Conservation (phyloP, 1,140 invertebrate genomes). For the Doryteuthis pealeii region DNA sequence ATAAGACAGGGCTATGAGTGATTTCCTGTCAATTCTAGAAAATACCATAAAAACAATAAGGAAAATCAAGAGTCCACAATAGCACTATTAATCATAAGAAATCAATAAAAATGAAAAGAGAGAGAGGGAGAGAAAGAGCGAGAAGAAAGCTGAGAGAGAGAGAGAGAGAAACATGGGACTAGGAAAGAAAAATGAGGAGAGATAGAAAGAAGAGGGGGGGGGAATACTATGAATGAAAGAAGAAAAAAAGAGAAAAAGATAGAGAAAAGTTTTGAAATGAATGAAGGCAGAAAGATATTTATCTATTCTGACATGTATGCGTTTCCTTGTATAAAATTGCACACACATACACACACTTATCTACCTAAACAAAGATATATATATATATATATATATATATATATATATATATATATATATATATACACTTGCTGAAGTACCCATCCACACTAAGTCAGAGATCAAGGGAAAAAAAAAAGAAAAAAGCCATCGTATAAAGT, state of each 20-base stretch:
- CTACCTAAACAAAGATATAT: conserved; percentile 14
- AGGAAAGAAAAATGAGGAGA: not conserved
- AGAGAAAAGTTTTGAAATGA: not conserved
- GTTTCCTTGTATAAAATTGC: no score
- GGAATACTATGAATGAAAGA: conserved; percentile 9
- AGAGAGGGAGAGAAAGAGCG: conserved; percentile 18
- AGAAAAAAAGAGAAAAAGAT: conserved; percentile 21
- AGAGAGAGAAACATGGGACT: conserved; percentile 12
- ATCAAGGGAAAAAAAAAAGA: no score
- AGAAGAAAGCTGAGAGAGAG: conserved; percentile 15
- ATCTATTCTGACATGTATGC: no score
- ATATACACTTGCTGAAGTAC: no score
- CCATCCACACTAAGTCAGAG: no score
- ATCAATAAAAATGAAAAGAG: no score
- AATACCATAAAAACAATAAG: no score
- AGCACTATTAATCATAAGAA: no score
- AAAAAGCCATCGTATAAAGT: no score
- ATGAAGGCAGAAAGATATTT: conserved; percentile 9
- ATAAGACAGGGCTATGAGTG: no score
- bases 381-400: conserved; percentile 1
- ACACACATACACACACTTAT: conserved; percentile 14
- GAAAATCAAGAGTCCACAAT: no score
- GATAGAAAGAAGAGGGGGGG: conserved; percentile 9
- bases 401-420: conserved; percentile 2
- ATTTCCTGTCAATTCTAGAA: no score